phyloP scores from a whole-genome alignment of 2,113 vertebrate genomes.

The Platycercus adscitus region DNA sequence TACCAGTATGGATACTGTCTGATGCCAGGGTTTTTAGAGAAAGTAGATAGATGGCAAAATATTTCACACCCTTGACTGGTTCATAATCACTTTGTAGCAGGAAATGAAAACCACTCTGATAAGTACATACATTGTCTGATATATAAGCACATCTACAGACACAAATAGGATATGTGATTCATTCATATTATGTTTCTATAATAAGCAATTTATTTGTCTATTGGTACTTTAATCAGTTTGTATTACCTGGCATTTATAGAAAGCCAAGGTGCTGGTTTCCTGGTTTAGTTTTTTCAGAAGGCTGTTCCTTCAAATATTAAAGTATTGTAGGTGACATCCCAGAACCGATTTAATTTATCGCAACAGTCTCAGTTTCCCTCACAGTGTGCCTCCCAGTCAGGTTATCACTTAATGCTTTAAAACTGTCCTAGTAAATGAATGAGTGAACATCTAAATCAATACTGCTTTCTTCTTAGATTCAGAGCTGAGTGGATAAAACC shows the following conservation, averaged over 20 bases:
- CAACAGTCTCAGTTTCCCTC: slow-evolving; percentile 25
- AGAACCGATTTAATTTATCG: slow-evolving; percentile 35
- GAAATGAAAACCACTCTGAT: not conserved
- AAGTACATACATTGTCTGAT: not conserved
- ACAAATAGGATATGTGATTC: not conserved
- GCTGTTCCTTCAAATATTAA: not conserved
- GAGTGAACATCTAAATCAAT: slow-evolving; percentile 50
- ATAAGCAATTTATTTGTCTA: not conserved
- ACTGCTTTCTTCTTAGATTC: not conserved
- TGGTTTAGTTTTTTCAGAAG: not conserved
- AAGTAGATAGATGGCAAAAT: not conserved
- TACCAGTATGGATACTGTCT: not conserved
- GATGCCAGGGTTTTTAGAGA: not conserved
- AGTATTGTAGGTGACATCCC: not conserved
- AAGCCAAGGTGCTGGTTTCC: not conserved
- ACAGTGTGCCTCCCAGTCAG: slow-evolving; percentile 3
- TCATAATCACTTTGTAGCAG: not conserved
- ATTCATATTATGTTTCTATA: not conserved
- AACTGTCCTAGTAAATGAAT: slow-evolving; percentile 28
- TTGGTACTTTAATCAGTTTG: not conserved
- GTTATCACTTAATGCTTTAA: slow-evolving; percentile 47
- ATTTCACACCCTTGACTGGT: not conserved
- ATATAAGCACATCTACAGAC: not conserved
- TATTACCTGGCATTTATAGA: not conserved
- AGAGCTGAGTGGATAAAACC: slow-evolving; percentile 19